Conservation (phyloP, 1,140 invertebrate species). For the Cyclargus thomasi region DNA sequence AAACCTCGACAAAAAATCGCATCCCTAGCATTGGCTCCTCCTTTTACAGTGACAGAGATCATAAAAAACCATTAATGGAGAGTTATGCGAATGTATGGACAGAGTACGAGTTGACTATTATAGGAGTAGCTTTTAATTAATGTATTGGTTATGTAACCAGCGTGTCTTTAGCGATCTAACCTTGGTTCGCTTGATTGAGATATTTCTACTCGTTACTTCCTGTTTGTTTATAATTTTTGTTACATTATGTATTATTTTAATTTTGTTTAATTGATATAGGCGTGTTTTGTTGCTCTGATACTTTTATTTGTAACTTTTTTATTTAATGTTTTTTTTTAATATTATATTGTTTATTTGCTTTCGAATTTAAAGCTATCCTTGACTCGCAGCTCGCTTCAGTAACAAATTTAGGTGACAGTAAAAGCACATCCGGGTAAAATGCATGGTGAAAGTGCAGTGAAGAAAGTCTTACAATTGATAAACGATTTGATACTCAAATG, state of each 20-base stretch:
- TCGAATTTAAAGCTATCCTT: no score
- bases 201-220: slow-evolving; percentile 59
- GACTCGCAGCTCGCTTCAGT: no score
- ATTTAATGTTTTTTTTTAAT: no score
- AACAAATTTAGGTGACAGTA: neutral
- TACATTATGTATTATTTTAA: slow-evolving; percentile 19
- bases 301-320: no score
- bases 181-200: slow-evolving; percentile 65
- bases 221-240: slow-evolving; percentile 42
- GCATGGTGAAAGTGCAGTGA: neutral
- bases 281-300: neutral
- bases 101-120: slow-evolving; percentile 43
- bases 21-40: slow-evolving; percentile 21
- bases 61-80: slow-evolving; percentile 50
- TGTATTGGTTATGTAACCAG: slow-evolving; percentile 62
- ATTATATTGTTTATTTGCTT: no score
- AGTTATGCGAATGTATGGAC: slow-evolving; percentile 29
- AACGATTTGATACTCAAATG: neutral
- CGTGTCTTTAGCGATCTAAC: slow-evolving; percentile 54
- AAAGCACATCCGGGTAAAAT: neutral
- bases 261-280: slow-evolving; percentile 22
- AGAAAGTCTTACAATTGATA: slow-evolving; percentile 1
- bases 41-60: slow-evolving; percentile 49
- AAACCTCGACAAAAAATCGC: slow-evolving; percentile 9
- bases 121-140: slow-evolving; percentile 55